Evolutionary conservation across 2,888 invertebrate species (phyloP).

Genomic region (Orthosia gothica): DNA sequence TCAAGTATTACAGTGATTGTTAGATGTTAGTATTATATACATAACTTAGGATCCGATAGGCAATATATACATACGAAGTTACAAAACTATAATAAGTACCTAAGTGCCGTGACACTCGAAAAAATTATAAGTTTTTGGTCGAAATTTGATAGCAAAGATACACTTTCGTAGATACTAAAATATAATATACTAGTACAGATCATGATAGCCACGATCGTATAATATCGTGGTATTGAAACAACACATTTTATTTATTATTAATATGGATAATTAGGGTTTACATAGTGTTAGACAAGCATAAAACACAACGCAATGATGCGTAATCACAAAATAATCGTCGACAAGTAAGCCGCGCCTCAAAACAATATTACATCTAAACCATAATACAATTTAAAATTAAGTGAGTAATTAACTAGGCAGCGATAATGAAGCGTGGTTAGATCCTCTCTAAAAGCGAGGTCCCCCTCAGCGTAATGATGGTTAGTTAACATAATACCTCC

Average conservation of each 20-base stretch:
- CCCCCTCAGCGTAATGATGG: constrained; percentile 34
- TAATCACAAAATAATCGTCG: constrained; percentile 54
- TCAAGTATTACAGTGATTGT: constrained; percentile 83
- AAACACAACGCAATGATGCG: constrained; percentile 53
- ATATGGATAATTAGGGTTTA: constrained; percentile 55
- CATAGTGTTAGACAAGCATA: constrained; percentile 52
- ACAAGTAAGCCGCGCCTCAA: constrained; percentile 28
- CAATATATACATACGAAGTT: constrained; percentile 72
- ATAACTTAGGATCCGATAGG: constrained; percentile 68
- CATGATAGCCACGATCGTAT: constrained; percentile 52
- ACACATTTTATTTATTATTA: constrained; percentile 44
- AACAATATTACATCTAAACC: constrained; percentile 55
- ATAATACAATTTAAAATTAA: constrained; percentile 55
- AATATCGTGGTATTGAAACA: constrained; percentile 54
- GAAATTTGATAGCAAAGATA: constrained; percentile 61
- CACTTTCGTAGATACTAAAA: constrained; percentile 58
- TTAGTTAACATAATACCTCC: constrained; percentile 25
- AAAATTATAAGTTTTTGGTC: constrained; percentile 64
- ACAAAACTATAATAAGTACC: constrained; percentile 68
- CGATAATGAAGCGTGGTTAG: constrained; percentile 62
- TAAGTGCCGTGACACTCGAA: constrained; percentile 57
- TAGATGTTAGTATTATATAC: constrained; percentile 78
- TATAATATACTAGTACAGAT: constrained; percentile 68
- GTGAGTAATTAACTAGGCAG: constrained; percentile 60
- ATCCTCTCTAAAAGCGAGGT: constrained; percentile 58